Evolutionary conservation across 2,113 vertebrate genomes (phyloP).

Genomic region (Meleagris gallopavo): DNA sequence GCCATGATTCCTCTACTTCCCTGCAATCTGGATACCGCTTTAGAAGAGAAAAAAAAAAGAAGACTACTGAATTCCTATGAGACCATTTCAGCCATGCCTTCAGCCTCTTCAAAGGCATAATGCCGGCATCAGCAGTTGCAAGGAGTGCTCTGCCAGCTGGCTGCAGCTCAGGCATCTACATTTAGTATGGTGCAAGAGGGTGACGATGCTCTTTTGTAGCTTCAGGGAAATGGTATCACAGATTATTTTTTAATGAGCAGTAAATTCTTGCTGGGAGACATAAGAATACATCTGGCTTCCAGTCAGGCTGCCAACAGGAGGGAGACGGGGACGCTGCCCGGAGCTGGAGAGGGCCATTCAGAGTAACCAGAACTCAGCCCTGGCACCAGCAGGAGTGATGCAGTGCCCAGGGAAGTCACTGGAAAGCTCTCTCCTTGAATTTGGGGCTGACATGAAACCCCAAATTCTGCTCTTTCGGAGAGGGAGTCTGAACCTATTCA

Average conservation of each 20-base stretch:
- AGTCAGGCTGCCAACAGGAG: neutral
- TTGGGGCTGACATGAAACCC: neutral
- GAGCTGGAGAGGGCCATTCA: neutral
- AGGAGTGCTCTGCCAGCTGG: constrained; percentile 42
- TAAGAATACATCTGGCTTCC: constrained; percentile 31
- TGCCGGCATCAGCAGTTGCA: neutral
- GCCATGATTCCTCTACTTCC: neutral
- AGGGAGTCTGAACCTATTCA: neutral
- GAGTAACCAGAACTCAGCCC: neutral
- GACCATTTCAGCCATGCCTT: constrained; percentile 12
- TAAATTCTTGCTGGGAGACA: constrained; percentile 45
- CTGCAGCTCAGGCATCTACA: neutral
- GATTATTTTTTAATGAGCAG: constrained; percentile 60
- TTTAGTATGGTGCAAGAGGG: constrained; percentile 13
- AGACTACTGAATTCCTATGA: neutral
- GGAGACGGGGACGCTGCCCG: neutral
- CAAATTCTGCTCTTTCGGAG: neutral
- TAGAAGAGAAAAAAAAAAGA: neutral
- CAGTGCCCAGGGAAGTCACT: neutral
- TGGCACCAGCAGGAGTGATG: neutral
- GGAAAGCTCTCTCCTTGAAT: neutral
- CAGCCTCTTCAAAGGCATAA: constrained; percentile 51
- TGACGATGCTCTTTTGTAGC: constrained; percentile 46
- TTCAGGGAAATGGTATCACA: constrained; percentile 40
- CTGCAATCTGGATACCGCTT: neutral